A percentile compares a stretch with the other conserved stretches of the same genome.
Conservation (phyloP, 2,113 vertebrate genomes). For the Oncorhynchus nerka region DNA sequence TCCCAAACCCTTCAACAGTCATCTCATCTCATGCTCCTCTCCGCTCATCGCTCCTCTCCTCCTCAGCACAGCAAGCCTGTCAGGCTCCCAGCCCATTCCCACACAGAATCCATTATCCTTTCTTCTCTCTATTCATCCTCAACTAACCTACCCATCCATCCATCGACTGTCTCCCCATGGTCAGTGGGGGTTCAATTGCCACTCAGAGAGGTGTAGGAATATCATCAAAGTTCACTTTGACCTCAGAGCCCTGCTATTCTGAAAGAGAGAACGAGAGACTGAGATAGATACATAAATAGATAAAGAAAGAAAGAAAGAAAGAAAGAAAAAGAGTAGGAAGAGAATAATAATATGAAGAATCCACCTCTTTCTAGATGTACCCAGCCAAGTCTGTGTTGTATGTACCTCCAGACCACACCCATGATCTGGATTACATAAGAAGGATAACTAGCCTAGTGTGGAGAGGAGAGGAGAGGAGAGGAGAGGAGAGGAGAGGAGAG, state of each 20-base stretch:
- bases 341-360: neutral
- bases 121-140: neutral
- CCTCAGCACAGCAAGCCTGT: constrained; percentile 14
- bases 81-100: constrained; percentile 8
- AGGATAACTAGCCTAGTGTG: constrained; percentile 32
- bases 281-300: neutral
- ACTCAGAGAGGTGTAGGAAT: neutral
- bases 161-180: constrained; percentile 2
- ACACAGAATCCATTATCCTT: neutral
- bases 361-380: neutral
- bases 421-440: constrained; percentile 60
- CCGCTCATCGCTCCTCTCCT: constrained; percentile 4
- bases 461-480: neutral
- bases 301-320: neutral
- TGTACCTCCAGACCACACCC: constrained; percentile 49
- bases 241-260: neutral
- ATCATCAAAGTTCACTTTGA: neutral
- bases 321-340: neutral
- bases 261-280: neutral
- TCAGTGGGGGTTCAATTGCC: neutral
- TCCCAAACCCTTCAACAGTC: constrained; percentile 11
- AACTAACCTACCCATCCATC: neutral
- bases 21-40: constrained; percentile 13
- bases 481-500: neutral
- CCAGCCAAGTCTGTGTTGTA: neutral